A percentile compares a stretch with the other conserved stretches of the same genome.
These are phyloP conservation scores for Acleris literana DNA, from an alignment of 2,888 invertebrate species.

Conservation along the genomic window DNA sequence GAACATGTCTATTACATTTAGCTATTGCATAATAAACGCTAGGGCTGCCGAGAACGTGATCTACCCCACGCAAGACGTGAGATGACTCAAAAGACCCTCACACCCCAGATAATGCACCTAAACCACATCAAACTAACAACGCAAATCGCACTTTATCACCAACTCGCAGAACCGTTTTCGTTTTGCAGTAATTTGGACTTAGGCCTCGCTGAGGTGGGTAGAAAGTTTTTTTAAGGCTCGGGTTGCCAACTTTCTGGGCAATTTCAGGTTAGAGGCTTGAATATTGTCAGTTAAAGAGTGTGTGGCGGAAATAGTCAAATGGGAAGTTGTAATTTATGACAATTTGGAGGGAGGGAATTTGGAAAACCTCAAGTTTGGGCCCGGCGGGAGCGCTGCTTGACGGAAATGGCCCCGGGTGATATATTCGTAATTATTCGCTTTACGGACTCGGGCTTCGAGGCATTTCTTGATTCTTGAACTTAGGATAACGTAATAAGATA, in stretches of 20 bases:
- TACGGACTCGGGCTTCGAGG: not conserved
- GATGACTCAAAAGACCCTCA: constrained; percentile 52
- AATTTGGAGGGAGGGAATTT: constrained; percentile 45
- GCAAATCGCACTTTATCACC: constrained; percentile 63
- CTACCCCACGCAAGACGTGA: constrained; percentile 61
- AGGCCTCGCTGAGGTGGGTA: constrained; percentile 42
- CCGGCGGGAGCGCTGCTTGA: constrained; percentile 1
- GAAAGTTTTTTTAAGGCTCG: constrained; percentile 62
- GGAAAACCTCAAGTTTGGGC: constrained; percentile 26
- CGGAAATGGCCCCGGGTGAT: constrained; percentile 16
- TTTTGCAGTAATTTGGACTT: constrained; percentile 47
- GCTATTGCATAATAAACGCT: constrained; percentile 75
- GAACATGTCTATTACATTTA: constrained; percentile 70
- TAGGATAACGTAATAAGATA: not conserved
- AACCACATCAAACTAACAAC: constrained; percentile 46
- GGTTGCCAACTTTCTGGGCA: constrained; percentile 48
- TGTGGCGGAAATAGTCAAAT: constrained; percentile 62
- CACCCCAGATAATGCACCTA: constrained; percentile 49
- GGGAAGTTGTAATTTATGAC: constrained; percentile 59
- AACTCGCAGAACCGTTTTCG: constrained; percentile 45
- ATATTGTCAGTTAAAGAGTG: constrained; percentile 65
- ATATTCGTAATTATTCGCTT: constrained; percentile 24
- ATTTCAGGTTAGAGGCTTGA: constrained; percentile 50
- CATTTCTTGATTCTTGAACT: not conserved
- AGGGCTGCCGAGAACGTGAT: constrained; percentile 59